Conservation (phyloP, 2,113 vertebrate genomes). For the Ophthalmolycus amberensis region DNA sequence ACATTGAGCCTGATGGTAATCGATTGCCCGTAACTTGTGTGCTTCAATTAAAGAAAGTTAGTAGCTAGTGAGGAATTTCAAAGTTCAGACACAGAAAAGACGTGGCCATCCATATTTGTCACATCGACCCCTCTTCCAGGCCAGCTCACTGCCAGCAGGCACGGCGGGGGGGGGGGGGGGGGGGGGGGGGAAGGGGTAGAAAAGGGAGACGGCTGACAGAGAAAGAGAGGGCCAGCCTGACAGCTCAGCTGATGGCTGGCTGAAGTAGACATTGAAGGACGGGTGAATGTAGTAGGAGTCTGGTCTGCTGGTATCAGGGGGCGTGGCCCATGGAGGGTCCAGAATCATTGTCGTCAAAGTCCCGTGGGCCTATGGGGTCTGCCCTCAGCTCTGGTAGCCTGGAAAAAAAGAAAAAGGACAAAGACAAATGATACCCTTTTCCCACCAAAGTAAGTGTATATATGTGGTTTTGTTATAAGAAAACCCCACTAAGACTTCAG, state of each 20-base stretch:
- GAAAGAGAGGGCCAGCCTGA: conserved; percentile 28
- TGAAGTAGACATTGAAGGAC: conserved; percentile 53
- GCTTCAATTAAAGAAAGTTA: conserved; percentile 72
- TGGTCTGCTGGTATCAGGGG: conserved; percentile 70
- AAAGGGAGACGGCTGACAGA: conserved; percentile 36
- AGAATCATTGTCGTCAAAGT: conserved; percentile 75
- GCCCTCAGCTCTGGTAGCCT: conserved; percentile 79
- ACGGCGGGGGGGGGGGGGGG: background rate
- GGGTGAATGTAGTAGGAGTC: conserved; percentile 19
- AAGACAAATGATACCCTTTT: background rate
- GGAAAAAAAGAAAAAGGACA: conserved; percentile 11
- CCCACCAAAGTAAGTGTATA: background rate
- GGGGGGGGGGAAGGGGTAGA: background rate
- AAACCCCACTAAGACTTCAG: no score
- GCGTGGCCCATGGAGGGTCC: conserved; percentile 79
- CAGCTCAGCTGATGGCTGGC: conserved; percentile 42
- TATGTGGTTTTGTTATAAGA: background rate
- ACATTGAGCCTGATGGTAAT: conserved; percentile 68
- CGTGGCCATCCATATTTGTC: conserved; percentile 66
- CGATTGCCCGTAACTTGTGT: conserved; percentile 63
- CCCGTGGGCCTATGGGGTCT: conserved; percentile 64
- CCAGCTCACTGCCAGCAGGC: conserved; percentile 49
- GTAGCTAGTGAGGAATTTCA: conserved; percentile 48
- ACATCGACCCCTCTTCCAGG: conserved; percentile 69
- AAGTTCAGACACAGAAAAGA: conserved; percentile 56